Base-by-base conservation (phyloP, 2,888 invertebrate genomes). In the Crepidodera aurea region DNA sequence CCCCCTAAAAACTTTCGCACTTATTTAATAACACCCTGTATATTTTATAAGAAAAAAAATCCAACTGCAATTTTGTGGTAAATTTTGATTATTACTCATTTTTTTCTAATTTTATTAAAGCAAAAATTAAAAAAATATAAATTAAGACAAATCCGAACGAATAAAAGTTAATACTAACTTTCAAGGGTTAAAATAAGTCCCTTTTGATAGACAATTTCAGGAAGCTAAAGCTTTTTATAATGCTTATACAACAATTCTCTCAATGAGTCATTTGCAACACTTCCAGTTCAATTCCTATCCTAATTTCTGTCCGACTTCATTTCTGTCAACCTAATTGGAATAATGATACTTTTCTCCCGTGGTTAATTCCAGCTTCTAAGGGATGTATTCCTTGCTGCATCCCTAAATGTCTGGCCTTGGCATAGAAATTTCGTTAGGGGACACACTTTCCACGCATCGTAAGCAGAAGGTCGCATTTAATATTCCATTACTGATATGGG, bases 321-420 rank as follows among this genome's bases (percentile, higher is more conserved):
- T 55, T 61, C 54, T 48, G 44, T 53, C 46, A 54, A 48, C 37
- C 59, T 62, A 62, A 62, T 62, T 59, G 58, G 55, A 53, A 56
- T 56, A 62, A 62, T 40, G 51, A 62, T 54, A 59, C 60, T 61
- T 61, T 61, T 62, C 54, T 50, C 62, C 44, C 51, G 46, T 51
- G 44, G 51, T 57, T 37, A 56, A 57, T 57, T 57, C 40, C 29
- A 48, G 50, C 29, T 27, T 12, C 44, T 15, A 16, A 58, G 39
- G 53, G 56, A 50, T 46, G 51, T 13, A 44, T 46, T 39, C 32
- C 40, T 62, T 40, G 62, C 54, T 40, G 18, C 50, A 54, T 54
- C 62, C 62, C 62, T 59, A 62, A 62, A 51, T 48, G 59, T 53
- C 22, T 58, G 62, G 53, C 62, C 62, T 62, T 62, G 62, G 58